A percentile compares a stretch with the other conserved stretches of the same genome.
phyloP scores from a whole-genome alignment of 37 sponge, comb jelly and placozoan genomes.

The Amphimedon queenslandica region DNA sequence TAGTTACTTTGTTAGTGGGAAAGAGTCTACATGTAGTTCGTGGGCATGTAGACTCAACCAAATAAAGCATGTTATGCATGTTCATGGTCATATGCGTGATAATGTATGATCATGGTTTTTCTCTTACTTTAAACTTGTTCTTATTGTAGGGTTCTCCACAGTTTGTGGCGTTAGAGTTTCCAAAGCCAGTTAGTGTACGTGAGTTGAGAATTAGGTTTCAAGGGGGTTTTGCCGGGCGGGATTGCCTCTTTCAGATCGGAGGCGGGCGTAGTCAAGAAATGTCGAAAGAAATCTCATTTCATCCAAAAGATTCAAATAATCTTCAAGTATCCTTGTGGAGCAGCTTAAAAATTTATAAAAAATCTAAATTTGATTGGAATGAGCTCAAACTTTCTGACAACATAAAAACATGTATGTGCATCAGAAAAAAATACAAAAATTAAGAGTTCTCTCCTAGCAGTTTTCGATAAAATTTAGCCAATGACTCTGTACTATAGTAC shows the following conservation, averaged over 20 bases:
- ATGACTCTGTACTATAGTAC: too few relatives aligned
- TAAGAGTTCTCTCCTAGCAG: too few relatives aligned
- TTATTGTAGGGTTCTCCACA: constrained; percentile 69
- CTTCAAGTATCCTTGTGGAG: constrained; percentile 46
- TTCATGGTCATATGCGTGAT: not conserved
- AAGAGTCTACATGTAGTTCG: too few relatives aligned
- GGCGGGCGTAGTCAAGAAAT: not conserved
- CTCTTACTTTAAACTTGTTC: too few relatives aligned
- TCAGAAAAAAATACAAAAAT: not conserved
- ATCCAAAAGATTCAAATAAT: constrained; percentile 58
- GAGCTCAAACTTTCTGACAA: not conserved
- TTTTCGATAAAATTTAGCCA: too few relatives aligned
- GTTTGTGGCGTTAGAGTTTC: constrained; percentile 55
- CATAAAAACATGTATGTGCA: not conserved
- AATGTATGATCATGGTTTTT: not conserved
- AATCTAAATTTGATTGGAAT: too few relatives aligned
- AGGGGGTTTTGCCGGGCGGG: constrained; percentile 86
- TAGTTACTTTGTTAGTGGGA: not conserved
- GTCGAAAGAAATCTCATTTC: constrained; percentile 18
- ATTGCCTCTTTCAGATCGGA: constrained; percentile 44
- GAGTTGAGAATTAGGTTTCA: constrained; percentile 68
- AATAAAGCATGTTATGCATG: too few relatives aligned
- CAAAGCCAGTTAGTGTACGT: constrained; percentile 32
- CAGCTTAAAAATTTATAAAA: not conserved
- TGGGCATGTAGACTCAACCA: too few relatives aligned